These are phyloP conservation scores for Hydropotes inermis DNA, from an alignment of 2,113 vertebrate species.

Conservation along the genomic window DNA sequence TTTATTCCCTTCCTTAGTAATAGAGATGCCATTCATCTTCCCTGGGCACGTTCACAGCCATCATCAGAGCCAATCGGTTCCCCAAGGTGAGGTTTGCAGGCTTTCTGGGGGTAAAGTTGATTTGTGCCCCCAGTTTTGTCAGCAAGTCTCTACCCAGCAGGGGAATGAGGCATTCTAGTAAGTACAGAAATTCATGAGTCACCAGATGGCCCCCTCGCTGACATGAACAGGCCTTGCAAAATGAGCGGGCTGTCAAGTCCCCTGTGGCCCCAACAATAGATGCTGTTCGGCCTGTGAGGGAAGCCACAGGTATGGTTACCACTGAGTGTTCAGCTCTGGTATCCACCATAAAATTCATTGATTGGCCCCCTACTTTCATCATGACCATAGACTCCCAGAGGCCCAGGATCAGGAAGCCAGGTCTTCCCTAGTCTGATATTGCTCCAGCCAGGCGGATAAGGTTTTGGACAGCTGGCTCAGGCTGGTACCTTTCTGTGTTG, in stretches of 20 bases:
- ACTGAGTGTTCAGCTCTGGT: background rate
- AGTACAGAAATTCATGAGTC: background rate
- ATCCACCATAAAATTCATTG: background rate
- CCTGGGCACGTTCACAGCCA: background rate
- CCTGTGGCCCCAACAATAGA: background rate
- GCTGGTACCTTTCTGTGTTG: background rate
- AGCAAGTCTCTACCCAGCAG: background rate
- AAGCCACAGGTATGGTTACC: background rate
- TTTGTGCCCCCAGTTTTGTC: background rate
- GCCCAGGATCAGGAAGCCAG: background rate
- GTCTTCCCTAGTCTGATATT: background rate
- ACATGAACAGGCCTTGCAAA: background rate
- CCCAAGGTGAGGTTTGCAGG: background rate
- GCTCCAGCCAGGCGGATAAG: background rate
- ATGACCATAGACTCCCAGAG: background rate
- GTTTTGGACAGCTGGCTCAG: background rate
- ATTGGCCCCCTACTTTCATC: background rate
- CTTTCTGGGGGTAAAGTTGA: background rate
- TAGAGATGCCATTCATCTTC: background rate
- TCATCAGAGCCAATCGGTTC: background rate
- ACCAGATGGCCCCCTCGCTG: background rate
- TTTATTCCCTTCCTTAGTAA: background rate
- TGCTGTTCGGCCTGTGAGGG: background rate
- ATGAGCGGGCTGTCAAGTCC: background rate
- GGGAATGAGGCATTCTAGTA: background rate